Conservation (phyloP, 2,113 vertebrate genomes). For the Ctenodactylus gundi region DNA sequence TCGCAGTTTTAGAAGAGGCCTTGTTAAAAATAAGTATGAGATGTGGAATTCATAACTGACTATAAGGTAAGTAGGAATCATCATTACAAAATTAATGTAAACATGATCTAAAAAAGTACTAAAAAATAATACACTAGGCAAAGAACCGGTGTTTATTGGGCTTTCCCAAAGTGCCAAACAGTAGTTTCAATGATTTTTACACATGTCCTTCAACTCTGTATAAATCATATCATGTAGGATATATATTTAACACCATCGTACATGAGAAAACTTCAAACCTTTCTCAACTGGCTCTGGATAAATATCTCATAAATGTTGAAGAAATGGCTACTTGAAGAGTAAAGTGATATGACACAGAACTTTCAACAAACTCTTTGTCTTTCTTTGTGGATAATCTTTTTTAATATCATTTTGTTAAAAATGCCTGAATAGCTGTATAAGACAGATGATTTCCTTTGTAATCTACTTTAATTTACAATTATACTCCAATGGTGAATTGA, state of each 20-base stretch:
- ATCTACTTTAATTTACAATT: slow-evolving; percentile 82
- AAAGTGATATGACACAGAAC: background rate
- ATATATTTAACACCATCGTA: background rate
- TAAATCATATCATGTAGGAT: background rate
- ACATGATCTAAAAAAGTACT: background rate
- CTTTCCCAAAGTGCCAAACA: background rate
- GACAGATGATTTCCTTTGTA: slow-evolving; percentile 74
- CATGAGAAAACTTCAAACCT: background rate
- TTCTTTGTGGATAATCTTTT: background rate
- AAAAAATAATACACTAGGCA: background rate
- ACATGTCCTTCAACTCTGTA: background rate
- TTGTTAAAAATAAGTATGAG: slow-evolving; percentile 21
- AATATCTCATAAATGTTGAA: background rate
- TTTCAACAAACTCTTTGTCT: background rate
- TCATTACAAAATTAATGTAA: background rate
- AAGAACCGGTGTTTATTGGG: background rate
- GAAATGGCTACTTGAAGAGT: background rate
- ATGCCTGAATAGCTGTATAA: slow-evolving; percentile 58
- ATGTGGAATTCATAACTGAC: background rate
- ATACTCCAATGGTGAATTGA: slow-evolving; percentile 82
- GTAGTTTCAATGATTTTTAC: background rate
- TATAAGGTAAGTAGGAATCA: background rate
- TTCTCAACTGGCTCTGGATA: background rate
- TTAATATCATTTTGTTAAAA: background rate
- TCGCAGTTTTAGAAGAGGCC: background rate